These are phyloP conservation scores for Callospermophilus lateralis DNA, from an alignment of 2,113 vertebrate genomes.

Conservation along the genomic window DNA sequence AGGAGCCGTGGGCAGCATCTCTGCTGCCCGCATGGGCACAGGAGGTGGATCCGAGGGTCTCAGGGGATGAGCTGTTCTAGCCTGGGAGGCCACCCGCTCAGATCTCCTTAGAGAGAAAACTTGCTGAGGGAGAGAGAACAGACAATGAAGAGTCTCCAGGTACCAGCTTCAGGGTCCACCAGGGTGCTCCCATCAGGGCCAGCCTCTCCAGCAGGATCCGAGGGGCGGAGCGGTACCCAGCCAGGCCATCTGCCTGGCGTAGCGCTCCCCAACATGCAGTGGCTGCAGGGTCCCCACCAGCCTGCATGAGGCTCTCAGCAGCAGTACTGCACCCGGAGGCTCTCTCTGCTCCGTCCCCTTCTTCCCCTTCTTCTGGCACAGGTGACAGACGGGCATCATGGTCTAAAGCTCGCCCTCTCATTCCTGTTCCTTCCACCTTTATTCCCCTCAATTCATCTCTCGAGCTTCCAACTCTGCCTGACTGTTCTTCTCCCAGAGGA, in stretches of 20 bases:
- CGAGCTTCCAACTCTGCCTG: background rate
- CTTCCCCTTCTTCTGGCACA: background rate
- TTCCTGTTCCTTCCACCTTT: background rate
- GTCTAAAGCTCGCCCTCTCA: background rate
- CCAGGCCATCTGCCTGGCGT: background rate
- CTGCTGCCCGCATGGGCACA: rapidly evolving
- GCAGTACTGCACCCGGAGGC: background rate
- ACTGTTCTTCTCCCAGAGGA: background rate
- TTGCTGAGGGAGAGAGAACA: too few species aligned
- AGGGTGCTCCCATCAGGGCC: too few species aligned
- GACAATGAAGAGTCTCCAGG: too few species aligned
- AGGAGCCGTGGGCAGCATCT: background rate
- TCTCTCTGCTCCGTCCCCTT: background rate
- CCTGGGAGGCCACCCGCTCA: background rate
- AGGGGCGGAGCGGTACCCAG: too few species aligned
- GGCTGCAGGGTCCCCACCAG: background rate
- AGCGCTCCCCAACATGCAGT: too few species aligned
- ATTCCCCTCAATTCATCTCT: background rate
- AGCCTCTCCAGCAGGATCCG: background rate
- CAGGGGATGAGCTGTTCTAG: background rate
- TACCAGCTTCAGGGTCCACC: background rate
- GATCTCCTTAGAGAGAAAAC: background rate
- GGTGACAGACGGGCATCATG: background rate
- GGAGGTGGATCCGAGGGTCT: background rate
- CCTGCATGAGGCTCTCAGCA: background rate